phyloP scores from a whole-genome alignment of 1,140 invertebrate species.

The Plectrocnemia conspersa region DNA sequence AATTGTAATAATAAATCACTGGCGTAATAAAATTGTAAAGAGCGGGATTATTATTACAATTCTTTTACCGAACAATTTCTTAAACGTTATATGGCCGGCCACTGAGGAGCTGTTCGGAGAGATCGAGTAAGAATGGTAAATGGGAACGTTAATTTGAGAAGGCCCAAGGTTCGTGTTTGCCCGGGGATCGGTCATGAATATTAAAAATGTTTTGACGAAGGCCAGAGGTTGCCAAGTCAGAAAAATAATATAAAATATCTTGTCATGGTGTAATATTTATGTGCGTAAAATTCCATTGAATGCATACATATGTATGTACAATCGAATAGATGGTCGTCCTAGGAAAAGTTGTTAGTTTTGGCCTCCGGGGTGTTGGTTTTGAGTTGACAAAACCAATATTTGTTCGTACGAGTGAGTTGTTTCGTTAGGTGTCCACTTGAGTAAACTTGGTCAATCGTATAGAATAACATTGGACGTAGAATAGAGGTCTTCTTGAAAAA shows the following conservation, averaged over 20 bases:
- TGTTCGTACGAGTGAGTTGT: not conserved
- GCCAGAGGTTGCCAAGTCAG: conserved; percentile 16
- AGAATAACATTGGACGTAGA: too few relatives aligned
- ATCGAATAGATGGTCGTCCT: not conserved
- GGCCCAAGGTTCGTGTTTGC: conserved; percentile 17
- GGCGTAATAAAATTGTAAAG: too few relatives aligned
- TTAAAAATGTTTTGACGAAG: conserved; percentile 22
- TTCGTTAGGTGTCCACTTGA: conserved; percentile 8
- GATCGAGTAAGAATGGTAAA: too few relatives aligned
- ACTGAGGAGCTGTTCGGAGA: too few relatives aligned
- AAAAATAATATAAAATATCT: too few relatives aligned
- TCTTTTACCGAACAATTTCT: too few relatives aligned
- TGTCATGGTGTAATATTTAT: too few relatives aligned
- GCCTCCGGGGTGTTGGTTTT: conserved; percentile 6
- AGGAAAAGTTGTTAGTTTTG: conserved; percentile 4
- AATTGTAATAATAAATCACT: too few relatives aligned
- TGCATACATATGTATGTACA: too few relatives aligned
- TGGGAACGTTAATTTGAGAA: conserved; percentile 18
- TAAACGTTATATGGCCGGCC: too few relatives aligned
- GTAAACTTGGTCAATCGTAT: conserved; percentile 13
- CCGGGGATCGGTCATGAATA: conserved; percentile 22
- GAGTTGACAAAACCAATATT: conserved; percentile 17
- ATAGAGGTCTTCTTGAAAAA: not conserved
- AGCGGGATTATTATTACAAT: too few relatives aligned
- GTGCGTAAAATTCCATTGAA: too few relatives aligned